Evolutionary conservation across 2,113 vertebrate genomes (phyloP).

Genomic region (Corydoras sp.): DNA sequence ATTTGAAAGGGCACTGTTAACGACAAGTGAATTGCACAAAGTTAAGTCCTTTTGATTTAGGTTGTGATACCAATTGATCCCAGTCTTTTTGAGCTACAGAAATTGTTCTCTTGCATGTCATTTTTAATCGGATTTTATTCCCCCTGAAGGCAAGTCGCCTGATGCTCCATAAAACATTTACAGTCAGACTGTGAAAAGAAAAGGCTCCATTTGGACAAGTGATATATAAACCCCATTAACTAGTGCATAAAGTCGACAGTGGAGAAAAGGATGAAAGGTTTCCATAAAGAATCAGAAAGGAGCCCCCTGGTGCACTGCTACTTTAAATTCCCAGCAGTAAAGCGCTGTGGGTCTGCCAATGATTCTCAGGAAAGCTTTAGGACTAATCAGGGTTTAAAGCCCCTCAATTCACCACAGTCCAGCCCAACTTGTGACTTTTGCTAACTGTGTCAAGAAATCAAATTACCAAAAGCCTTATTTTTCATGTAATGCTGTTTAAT

Average conservation of each 20-base stretch:
- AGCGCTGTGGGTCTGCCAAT: conserved; percentile 6
- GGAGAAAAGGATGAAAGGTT: conserved; percentile 19
- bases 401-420: background rate
- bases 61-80: background rate
- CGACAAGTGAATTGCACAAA: background rate
- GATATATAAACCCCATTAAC: conserved; percentile 31
- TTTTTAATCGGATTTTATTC: conserved; percentile 9
- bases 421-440: background rate
- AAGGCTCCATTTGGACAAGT: conserved; percentile 12
- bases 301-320: conserved; percentile 73
- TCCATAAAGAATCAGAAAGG: conserved; percentile 51
- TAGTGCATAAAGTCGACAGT: conserved; percentile 35
- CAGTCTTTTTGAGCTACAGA: background rate
- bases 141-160: conserved; percentile 10
- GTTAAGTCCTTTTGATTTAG: background rate
- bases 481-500: background rate
- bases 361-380: conserved; percentile 4
- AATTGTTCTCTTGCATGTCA: background rate
- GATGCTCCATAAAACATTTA: conserved; percentile 26
- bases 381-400: background rate
- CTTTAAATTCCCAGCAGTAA: conserved; percentile 24
- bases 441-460: background rate
- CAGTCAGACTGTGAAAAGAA: conserved; percentile 10
- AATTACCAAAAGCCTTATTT: background rate
- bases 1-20: background rate